A percentile compares a stretch with the other conserved stretches of the same genome.
Evolutionary conservation across 2,797 vertebrate genomes (phyloP).

Genomic region (Macropus fuliginosus): DNA sequence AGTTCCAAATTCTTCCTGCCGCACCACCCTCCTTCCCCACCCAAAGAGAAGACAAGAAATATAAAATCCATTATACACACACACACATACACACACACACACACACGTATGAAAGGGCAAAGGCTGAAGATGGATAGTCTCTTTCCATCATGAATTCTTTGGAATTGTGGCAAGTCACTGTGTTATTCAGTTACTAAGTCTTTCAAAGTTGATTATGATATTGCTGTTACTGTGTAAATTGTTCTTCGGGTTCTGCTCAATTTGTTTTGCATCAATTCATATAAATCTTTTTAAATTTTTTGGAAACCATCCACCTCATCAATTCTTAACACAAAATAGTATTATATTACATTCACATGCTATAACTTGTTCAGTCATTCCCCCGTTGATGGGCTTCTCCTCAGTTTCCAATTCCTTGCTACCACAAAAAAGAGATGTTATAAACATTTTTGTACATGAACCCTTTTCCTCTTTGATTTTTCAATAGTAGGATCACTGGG

Average conservation of each 20-base stretch:
- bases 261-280: background rate
- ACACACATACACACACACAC: too few relatives aligned
- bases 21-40: background rate
- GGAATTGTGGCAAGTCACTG: background rate
- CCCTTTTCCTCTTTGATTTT: background rate
- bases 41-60: background rate
- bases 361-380: background rate
- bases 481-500: background rate
- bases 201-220: background rate
- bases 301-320: background rate
- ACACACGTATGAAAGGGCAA: background rate
- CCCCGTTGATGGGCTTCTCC: background rate
- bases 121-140: background rate
- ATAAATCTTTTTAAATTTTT: background rate
- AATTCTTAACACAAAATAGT: background rate
- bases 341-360: background rate
- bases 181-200: background rate
- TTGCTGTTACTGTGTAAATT: background rate
- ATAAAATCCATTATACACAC: background rate
- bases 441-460: background rate
- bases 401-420: background rate
- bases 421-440: background rate
- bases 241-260: background rate
- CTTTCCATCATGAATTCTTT: background rate
- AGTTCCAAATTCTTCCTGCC: background rate